Evolutionary conservation across 2,888 invertebrate species (phyloP).

Genomic region (Nematopogon swammerdamellus): DNA sequence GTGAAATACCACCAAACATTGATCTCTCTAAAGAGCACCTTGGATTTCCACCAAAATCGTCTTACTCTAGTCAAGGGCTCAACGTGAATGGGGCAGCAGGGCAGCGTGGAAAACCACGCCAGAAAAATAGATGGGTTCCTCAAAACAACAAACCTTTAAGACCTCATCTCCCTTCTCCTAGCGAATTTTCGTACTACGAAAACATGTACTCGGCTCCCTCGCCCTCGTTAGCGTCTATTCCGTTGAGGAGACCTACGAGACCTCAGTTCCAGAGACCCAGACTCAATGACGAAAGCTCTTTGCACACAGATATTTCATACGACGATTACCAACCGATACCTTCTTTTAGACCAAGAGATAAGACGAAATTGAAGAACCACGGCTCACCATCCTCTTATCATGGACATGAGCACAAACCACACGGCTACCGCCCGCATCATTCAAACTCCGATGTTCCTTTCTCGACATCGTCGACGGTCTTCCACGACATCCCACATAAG

Average conservation of each 20-base stretch:
- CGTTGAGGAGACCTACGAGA: slow-evolving; percentile 22
- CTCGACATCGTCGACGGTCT: slow-evolving; percentile 32
- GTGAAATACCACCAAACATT: slow-evolving; percentile 34
- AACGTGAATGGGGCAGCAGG: slow-evolving; percentile 23
- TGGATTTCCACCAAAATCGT: slow-evolving; percentile 29
- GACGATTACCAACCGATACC: slow-evolving; percentile 30
- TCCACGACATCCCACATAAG: slow-evolving; percentile 25
- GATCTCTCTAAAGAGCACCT: slow-evolving; percentile 32
- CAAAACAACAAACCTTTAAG: slow-evolving; percentile 28
- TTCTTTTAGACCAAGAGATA: slow-evolving; percentile 28
- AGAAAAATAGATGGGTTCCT: slow-evolving; percentile 23
- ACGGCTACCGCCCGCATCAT: slow-evolving; percentile 26
- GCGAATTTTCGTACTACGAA: slow-evolving; percentile 43
- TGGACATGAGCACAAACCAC: slow-evolving; percentile 19
- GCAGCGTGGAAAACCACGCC: slow-evolving; percentile 15
- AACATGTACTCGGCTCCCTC: slow-evolving; percentile 25
- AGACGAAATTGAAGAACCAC: slow-evolving; percentile 22
- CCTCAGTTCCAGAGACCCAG: slow-evolving; percentile 19
- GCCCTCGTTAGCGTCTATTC: slow-evolving; percentile 12
- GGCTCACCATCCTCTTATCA: slow-evolving; percentile 14
- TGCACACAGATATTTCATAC: slow-evolving; percentile 17
- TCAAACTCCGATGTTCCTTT: slow-evolving; percentile 29
- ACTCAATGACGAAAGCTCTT: slow-evolving; percentile 13
- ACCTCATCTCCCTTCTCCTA: too few species aligned
- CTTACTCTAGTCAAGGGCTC: slow-evolving; percentile 37